Percentiles rank a stretch among this genome's conserved stretches.
Conservation (phyloP, 2,113 vertebrate genomes). For the Nymphicus hollandicus region DNA sequence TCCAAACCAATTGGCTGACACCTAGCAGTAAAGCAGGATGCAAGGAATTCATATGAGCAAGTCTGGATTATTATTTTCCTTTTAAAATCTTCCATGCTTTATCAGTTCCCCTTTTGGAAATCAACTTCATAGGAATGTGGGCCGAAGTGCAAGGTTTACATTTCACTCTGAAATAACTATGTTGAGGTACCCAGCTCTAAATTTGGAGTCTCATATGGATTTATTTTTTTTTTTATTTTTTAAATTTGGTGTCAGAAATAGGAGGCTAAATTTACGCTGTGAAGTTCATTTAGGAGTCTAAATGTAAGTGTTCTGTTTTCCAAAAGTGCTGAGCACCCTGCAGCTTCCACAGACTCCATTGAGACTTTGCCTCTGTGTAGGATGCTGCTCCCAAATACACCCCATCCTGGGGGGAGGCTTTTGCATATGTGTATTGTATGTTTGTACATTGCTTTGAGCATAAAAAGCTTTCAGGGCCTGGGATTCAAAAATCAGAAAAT, state of each 20-base stretch:
- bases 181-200: slow-evolving; percentile 52
- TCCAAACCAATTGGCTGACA: background rate
- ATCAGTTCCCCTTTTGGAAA: slow-evolving; percentile 38
- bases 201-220: slow-evolving; percentile 36
- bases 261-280: slow-evolving; percentile 38
- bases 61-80: slow-evolving; percentile 46
- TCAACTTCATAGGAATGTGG: slow-evolving; percentile 47
- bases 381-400: background rate
- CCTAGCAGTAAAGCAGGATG: slow-evolving; percentile 5
- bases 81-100: background rate
- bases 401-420: background rate
- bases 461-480: background rate
- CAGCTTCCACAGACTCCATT: slow-evolving; percentile 18
- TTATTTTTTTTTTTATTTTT: background rate
- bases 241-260: slow-evolving; percentile 37
- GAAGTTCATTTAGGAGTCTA: slow-evolving; percentile 46
- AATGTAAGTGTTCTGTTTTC: slow-evolving; percentile 47
- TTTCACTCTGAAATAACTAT: slow-evolving; percentile 1
- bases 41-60: background rate
- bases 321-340: slow-evolving; percentile 54
- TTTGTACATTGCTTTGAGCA: background rate
- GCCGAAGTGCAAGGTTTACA: slow-evolving; percentile 56
- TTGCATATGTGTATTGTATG: background rate
- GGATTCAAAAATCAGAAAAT: background rate
- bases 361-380: background rate